A percentile compares a stretch with the other conserved stretches of the same genome.
These are phyloP conservation scores for Epicauta chinensis DNA, from an alignment of 1,140 invertebrate genomes.

Conservation along the genomic window DNA sequence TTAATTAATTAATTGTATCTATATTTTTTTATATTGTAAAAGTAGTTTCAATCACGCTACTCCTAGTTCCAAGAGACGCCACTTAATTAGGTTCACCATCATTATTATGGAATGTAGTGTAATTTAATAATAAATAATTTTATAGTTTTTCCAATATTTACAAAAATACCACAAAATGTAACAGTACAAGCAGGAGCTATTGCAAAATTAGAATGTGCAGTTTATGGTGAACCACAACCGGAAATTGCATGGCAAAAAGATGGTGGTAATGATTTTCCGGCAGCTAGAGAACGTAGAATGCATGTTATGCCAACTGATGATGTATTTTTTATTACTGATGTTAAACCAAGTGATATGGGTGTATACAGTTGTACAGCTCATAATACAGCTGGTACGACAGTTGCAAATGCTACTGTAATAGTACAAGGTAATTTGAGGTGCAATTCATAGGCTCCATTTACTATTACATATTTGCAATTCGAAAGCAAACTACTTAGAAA, in stretches of 20 bases:
- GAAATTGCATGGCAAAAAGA: constrained; percentile 92
- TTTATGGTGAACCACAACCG: constrained; percentile 79
- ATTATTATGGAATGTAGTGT: no score
- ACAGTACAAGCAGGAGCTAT: constrained; percentile 77
- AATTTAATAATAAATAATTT: no score
- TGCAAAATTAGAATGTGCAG: constrained; percentile 86
- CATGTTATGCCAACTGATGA: constrained; percentile 88
- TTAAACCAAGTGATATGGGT: constrained; percentile 81
- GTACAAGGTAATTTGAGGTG: constrained; percentile 74
- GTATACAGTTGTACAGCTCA: constrained; percentile 90
- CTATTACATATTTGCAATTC: constrained; percentile 6
- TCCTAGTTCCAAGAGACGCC: no score
- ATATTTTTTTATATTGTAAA: constrained; percentile 39
- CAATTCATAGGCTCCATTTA: constrained; percentile 4
- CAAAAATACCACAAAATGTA: constrained; percentile 77
- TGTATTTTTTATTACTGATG: constrained; percentile 86
- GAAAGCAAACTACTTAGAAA: no score
- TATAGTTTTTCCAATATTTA: constrained; percentile 83
- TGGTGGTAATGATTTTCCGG: constrained; percentile 91
- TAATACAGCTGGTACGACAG: constrained; percentile 80
- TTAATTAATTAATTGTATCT: neutral
- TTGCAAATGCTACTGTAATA: constrained; percentile 82
- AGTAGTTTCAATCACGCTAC: no score
- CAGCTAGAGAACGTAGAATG: constrained; percentile 86
- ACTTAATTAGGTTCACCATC: no score